Conservation (phyloP, 2,888 invertebrate species). For the Uropetala carovei region DNA sequence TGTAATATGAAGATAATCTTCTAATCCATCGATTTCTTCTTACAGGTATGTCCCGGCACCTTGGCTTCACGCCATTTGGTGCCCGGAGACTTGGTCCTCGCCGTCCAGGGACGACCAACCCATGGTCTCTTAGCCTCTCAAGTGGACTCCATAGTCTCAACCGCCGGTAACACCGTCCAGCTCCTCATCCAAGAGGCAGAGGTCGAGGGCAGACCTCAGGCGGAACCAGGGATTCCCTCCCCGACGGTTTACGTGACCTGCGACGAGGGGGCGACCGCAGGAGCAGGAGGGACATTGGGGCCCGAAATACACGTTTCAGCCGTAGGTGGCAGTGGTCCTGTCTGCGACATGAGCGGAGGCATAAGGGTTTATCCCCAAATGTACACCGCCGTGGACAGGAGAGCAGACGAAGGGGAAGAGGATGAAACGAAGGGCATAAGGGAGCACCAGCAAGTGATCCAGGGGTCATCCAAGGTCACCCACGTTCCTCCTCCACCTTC, state of each 20-base stretch:
- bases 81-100: conserved; percentile 34
- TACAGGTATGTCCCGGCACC: conserved; percentile 46
- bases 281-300: not conserved
- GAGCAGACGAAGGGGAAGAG: not conserved
- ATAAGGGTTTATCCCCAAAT: conserved; percentile 46
- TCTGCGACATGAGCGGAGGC: conserved; percentile 42
- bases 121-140: conserved; percentile 37
- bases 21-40: not conserved
- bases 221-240: not conserved
- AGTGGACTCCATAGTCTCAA: conserved; percentile 29
- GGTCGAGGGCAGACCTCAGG: not conserved
- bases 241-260: conserved; percentile 47
- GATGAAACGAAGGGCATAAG: not conserved
- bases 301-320: conserved; percentile 41
- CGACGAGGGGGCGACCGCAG: not conserved
- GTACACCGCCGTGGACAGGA: conserved; percentile 52
- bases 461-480: not conserved
- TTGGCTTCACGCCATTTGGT: conserved; percentile 38
- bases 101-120: conserved; percentile 27
- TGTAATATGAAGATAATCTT: not conserved
- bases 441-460: no score
- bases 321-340: not conserved
- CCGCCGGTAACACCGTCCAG: conserved; percentile 46
- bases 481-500: not conserved
- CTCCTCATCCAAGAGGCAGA: conserved; percentile 41